Percentiles rank a stretch among this genome's conserved stretches.
Conservation (phyloP, 2,888 invertebrate species). For the Rhopalosiphum nymphaeae region DNA sequence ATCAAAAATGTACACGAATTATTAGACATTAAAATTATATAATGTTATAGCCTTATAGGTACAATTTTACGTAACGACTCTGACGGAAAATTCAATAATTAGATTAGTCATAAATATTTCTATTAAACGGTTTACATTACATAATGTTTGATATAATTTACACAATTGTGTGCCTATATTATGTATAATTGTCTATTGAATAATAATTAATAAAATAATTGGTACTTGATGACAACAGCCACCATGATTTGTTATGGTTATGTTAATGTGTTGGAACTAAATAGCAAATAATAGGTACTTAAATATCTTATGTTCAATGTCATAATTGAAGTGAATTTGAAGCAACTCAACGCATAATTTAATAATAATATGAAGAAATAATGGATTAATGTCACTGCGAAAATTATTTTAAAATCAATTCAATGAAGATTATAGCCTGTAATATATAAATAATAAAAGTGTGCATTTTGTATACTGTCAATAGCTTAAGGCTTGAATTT, state of each 20-base stretch:
- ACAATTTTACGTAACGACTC: background rate
- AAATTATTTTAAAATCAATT: background rate
- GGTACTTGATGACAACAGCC: background rate
- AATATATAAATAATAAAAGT: background rate
- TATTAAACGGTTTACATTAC: background rate
- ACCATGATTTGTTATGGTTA: background rate
- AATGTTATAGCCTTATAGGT: background rate
- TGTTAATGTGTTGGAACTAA: background rate
- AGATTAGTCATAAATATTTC: background rate
- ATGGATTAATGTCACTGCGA: background rate
- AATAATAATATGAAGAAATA: background rate
- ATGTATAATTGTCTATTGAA: background rate
- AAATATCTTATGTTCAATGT: background rate
- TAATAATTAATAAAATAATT: background rate
- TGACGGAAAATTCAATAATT: background rate
- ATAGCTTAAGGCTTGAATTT: too few species aligned
- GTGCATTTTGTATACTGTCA: too few species aligned
- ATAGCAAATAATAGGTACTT: background rate
- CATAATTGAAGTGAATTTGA: background rate
- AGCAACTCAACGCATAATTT: background rate
- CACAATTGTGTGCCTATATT: background rate
- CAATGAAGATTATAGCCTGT: background rate
- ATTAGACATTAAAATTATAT: background rate
- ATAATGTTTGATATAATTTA: background rate
- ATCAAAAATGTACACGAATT: background rate